phyloP scores from a whole-genome alignment of 2,888 invertebrate species.

The Cryptophagus acutangulus region DNA sequence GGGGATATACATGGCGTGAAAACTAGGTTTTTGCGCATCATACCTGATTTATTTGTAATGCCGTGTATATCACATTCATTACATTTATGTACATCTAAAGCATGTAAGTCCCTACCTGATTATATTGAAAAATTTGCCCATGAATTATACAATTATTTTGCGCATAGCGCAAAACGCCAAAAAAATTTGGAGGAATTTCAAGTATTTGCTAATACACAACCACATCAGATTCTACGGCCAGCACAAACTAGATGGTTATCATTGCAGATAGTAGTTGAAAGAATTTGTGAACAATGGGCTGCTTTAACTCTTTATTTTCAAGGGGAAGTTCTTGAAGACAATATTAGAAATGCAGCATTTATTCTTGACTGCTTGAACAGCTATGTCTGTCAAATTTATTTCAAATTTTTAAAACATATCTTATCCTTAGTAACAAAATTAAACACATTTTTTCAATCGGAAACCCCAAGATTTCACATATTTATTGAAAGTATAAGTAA shows the following conservation, averaged over 20 bases:
- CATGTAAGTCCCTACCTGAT: slow-evolving; percentile 32
- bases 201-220: background rate
- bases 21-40: too few species aligned
- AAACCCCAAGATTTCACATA: background rate
- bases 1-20: too few species aligned
- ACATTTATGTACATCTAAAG: slow-evolving; percentile 33
- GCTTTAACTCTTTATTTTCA: background rate
- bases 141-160: slow-evolving; percentile 27
- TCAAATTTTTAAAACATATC: slow-evolving; percentile 8
- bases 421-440: slow-evolving; percentile 8
- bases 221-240: slow-evolving; percentile 3
- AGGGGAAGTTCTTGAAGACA: background rate
- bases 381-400: slow-evolving; percentile 6
- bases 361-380: slow-evolving; percentile 4
- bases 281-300: slow-evolving; percentile 1
- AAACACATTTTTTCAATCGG: slow-evolving; percentile 3
- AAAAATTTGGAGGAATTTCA: background rate
- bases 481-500: background rate
- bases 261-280: background rate
- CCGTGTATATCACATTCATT: slow-evolving; percentile 36
- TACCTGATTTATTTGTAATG: too few species aligned
- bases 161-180: slow-evolving; percentile 2
- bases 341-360: slow-evolving; percentile 5
- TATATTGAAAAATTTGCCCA: slow-evolving; percentile 30
- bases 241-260: slow-evolving; percentile 4